These are phyloP conservation scores for Diabrotica virgifera DNA, from an alignment of 1,140 invertebrate genomes.

Conservation along the genomic window DNA sequence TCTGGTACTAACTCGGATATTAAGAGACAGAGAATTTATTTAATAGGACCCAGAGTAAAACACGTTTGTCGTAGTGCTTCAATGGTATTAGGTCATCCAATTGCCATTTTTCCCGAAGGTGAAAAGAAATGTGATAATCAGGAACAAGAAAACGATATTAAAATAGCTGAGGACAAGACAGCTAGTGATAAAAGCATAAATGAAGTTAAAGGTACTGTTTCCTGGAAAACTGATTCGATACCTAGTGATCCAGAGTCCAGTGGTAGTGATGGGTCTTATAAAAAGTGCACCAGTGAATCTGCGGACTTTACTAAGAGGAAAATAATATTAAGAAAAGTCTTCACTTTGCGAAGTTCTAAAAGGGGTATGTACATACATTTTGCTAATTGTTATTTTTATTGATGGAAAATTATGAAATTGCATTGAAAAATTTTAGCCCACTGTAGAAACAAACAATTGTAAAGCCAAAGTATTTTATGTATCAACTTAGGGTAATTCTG, in stretches of 20 bases:
- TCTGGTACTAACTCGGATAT: slow-evolving; percentile 44
- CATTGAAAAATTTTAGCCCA: no score
- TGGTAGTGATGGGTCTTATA: slow-evolving; percentile 29
- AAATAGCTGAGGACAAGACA: slow-evolving; percentile 16
- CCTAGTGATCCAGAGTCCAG: slow-evolving; percentile 34
- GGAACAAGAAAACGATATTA: slow-evolving; percentile 22
- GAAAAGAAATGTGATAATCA: slow-evolving; percentile 31
- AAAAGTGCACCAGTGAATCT: slow-evolving; percentile 11
- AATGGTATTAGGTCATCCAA: slow-evolving; percentile 80
- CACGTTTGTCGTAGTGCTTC: slow-evolving; percentile 90
- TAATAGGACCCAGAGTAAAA: slow-evolving; percentile 85
- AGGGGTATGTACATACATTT: background rate
- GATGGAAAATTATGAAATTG: no score
- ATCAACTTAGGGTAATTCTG: no score
- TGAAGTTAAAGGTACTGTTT: slow-evolving; percentile 12
- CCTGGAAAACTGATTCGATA: slow-evolving; percentile 26
- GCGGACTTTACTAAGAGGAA: slow-evolving; percentile 11
- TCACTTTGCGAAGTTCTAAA: slow-evolving; percentile 7
- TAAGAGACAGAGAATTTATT: slow-evolving; percentile 68
- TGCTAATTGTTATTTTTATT: no score
- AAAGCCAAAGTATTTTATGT: no score
- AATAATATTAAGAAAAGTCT: slow-evolving; percentile 8
- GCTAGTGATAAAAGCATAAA: slow-evolving; percentile 15
- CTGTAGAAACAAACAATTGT: no score
- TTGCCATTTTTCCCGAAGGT: slow-evolving; percentile 66